Evolutionary conservation across 2,888 invertebrate genomes (phyloP).

Genomic region (Eilema griseolum): DNA sequence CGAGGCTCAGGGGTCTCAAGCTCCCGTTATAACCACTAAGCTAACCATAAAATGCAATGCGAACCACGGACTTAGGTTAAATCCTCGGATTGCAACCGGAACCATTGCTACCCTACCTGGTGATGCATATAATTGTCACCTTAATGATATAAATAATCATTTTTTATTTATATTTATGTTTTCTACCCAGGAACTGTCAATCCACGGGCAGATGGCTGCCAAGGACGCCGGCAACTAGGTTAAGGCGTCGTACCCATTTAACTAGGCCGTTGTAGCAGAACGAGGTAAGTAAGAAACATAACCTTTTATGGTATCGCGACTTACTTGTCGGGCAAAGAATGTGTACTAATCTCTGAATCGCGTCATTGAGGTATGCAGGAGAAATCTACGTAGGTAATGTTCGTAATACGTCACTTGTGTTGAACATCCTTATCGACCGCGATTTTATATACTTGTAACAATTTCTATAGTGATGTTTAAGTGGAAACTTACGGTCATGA

Average conservation of each 20-base stretch:
- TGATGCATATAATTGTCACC: not conserved
- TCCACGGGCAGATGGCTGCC: conserved; percentile 66
- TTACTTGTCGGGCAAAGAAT: conserved; percentile 59
- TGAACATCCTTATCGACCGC: conserved; percentile 2
- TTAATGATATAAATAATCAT: not conserved
- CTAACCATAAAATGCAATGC: too few relatives aligned
- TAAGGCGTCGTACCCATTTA: conserved; percentile 68
- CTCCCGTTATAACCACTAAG: too few relatives aligned
- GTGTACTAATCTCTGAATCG: conserved; percentile 67
- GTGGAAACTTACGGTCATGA: not conserved
- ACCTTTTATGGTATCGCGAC: conserved; percentile 63
- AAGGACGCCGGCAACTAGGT: conserved; percentile 75
- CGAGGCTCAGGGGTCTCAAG: too few relatives aligned
- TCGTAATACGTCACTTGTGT: conserved; percentile 13
- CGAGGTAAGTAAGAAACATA: conserved; percentile 78
- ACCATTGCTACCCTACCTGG: too few relatives aligned
- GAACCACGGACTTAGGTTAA: too few relatives aligned
- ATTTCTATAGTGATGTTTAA: not conserved
- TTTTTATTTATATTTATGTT: conserved; percentile 2
- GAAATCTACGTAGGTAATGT: conserved; percentile 36
- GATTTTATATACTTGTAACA: conserved; percentile 2
- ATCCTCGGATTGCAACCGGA: too few relatives aligned
- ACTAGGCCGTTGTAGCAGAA: conserved; percentile 74
- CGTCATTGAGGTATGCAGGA: conserved; percentile 46
- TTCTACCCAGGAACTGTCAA: conserved; percentile 60